These are phyloP conservation scores for Drosophila saltans DNA, from an alignment of 1,140 invertebrate genomes.

Conservation along the genomic window DNA sequence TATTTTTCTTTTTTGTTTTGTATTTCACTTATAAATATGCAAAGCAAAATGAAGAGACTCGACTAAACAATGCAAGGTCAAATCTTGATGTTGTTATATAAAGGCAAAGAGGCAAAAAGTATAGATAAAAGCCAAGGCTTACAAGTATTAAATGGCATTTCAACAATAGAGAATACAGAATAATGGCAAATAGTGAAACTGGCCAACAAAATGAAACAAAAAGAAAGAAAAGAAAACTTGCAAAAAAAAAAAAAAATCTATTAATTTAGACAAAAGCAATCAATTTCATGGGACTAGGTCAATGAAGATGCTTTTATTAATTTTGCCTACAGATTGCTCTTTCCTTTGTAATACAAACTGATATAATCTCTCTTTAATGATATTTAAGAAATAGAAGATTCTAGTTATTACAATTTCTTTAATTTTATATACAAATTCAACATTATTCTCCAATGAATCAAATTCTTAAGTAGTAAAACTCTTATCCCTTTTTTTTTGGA, in stretches of 20 bases:
- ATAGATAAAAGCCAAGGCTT: slow-evolving; percentile 27
- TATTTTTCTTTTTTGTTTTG: slow-evolving; percentile 20
- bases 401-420: too few relatives aligned
- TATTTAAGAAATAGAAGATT: too few relatives aligned
- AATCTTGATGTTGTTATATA: slow-evolving; percentile 39
- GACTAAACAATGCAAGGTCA: slow-evolving; percentile 66
- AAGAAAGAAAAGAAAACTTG: neutral
- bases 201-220: slow-evolving; percentile 1
- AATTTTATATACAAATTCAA: too few relatives aligned
- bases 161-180: slow-evolving; percentile 22
- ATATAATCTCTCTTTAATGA: too few relatives aligned
- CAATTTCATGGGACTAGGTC: slow-evolving; percentile 15
- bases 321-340: neutral
- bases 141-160: slow-evolving; percentile 37
- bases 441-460: too few relatives aligned
- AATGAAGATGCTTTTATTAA: neutral
- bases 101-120: slow-evolving; percentile 20
- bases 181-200: slow-evolving; percentile 25
- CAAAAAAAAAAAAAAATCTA: neutral
- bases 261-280: slow-evolving; percentile 19
- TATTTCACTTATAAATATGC: slow-evolving; percentile 65
- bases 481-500: too few relatives aligned
- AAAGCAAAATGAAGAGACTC: slow-evolving; percentile 42
- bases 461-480: too few relatives aligned
- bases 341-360: too few relatives aligned